These are phyloP conservation scores for Eristalinus sepulchralis DNA, from an alignment of 2,888 invertebrate genomes.

Conservation along the genomic window DNA sequence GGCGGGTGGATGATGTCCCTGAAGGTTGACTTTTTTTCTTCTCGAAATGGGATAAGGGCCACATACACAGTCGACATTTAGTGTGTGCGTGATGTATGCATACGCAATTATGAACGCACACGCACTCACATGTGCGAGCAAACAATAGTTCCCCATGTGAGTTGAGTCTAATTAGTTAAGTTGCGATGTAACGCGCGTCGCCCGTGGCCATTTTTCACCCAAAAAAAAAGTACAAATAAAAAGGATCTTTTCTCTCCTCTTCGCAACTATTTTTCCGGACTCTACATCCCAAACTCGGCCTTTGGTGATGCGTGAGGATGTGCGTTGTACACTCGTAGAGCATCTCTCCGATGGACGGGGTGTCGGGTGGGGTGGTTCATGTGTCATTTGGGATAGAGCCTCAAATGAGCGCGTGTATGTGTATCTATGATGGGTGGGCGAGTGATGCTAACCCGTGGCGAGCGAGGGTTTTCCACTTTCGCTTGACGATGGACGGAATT, in stretches of 20 bases:
- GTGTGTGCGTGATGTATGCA: slow-evolving; percentile 60
- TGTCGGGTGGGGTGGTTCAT: slow-evolving; percentile 53
- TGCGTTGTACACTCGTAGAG: slow-evolving; percentile 6
- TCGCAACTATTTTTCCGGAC: slow-evolving; percentile 55
- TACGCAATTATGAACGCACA: slow-evolving; percentile 45
- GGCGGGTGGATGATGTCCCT: slow-evolving; percentile 54
- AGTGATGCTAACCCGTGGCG: slow-evolving; percentile 62
- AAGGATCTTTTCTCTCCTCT: slow-evolving; percentile 47
- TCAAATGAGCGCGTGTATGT: slow-evolving; percentile 31
- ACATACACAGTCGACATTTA: slow-evolving; percentile 17
- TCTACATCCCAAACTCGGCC: slow-evolving; percentile 28
- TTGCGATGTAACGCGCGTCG: slow-evolving; percentile 70
- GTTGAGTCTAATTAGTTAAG: slow-evolving; percentile 71
- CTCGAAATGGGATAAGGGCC: slow-evolving; percentile 61
- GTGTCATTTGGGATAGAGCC: slow-evolving; percentile 68
- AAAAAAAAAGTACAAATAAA: slow-evolving; percentile 13
- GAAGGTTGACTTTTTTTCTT: slow-evolving; percentile 48
- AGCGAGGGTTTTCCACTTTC: slow-evolving; percentile 64
- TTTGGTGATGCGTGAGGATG: slow-evolving; percentile 27
- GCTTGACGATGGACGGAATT: slow-evolving; percentile 55
- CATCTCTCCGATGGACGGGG: not conserved
- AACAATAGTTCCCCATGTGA: slow-evolving; percentile 70
- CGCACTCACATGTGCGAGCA: slow-evolving; percentile 23
- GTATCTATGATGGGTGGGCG: slow-evolving; percentile 17
- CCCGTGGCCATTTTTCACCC: slow-evolving; percentile 71